These are phyloP conservation scores for Sceloporus undulatus DNA, from an alignment of 2,113 vertebrate genomes.

Conservation along the genomic window DNA sequence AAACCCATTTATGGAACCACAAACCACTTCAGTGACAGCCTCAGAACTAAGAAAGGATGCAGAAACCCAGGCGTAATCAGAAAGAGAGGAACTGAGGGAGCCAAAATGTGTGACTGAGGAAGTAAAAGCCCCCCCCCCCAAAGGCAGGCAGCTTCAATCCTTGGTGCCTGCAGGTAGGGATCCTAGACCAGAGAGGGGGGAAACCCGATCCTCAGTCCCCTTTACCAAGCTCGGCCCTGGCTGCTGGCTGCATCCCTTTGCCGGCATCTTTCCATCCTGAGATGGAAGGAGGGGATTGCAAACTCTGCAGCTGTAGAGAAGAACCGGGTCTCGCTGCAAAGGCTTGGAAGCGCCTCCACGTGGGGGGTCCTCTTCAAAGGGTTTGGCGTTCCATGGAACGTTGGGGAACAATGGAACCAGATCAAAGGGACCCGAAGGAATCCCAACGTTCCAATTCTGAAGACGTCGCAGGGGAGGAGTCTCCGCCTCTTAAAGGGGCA, in stretches of 20 bases:
- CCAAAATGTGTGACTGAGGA: too few relatives aligned
- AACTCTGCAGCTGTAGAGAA: not conserved
- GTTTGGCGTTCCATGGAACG: not conserved
- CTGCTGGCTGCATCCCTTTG: not conserved
- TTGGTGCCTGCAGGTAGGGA: too few relatives aligned
- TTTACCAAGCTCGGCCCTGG: not conserved
- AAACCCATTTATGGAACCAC: too few relatives aligned
- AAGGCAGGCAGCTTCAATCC: too few relatives aligned
- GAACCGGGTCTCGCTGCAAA: not conserved
- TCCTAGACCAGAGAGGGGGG: too few relatives aligned
- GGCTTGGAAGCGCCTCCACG: not conserved
- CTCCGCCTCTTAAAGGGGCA: constrained; percentile 44
- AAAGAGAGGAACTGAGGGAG: too few relatives aligned
- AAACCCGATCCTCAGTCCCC: not conserved
- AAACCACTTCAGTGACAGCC: too few relatives aligned
- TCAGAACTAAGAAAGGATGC: too few relatives aligned
- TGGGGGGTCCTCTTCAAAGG: not conserved
- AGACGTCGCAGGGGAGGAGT: not conserved
- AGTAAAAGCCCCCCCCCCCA: too few relatives aligned
- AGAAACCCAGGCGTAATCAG: too few relatives aligned
- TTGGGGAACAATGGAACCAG: not conserved
- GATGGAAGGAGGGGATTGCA: too few relatives aligned
- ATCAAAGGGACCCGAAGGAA: not conserved
- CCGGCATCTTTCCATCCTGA: not conserved
- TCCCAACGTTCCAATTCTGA: not conserved